Evolutionary conservation across 2,888 invertebrate species (phyloP), one percentile per base, ranked within the genome.

Genomic region (Drosophila anomalata): DNA sequence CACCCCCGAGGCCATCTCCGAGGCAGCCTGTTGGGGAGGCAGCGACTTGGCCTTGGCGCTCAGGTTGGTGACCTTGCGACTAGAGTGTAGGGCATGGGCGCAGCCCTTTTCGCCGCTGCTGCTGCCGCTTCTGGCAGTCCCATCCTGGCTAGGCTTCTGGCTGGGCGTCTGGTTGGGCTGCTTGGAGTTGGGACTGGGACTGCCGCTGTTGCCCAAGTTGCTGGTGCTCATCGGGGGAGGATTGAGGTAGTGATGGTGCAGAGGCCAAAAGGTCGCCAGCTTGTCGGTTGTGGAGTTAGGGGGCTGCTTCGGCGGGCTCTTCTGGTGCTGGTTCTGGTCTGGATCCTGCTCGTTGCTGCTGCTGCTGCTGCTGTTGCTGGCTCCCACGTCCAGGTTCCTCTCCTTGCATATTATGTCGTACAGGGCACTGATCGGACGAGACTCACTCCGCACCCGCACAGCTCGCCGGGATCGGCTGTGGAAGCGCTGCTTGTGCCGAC

Each of bases 321-420:
- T 67, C 12, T 51, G 42, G 26, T 60, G 39, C 36, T 55, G 52
- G 29, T 59, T 61, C 42, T 55, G 59, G 8, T 57, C 4, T 8
- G 42, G 59, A 8, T 57, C 42, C 57, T 58, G 52, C 57, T 66
- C 55, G 53, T 46, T 62, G 51, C 47, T 69, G 73, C 55, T 68
- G 68, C 59, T 68, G 69, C 47, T 65, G 54, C 77, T 81, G 44
- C 80, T 87, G 52, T 74, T 77, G 57, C 74, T 75, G 53, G 82
- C 82, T 61, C 82, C 87, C 57, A 87, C 80, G 73, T 90, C 89
- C 63, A 90, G 83, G 63, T 91, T 91, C 77, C 91, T 91, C 89
- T 92, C 91, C 87, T 92, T 91, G 91, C 91, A 92, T 91, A 92
- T 91, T 92, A 92, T 92, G 66, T 92, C 91, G 78, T 91, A 92